Evolutionary conservation across 1,140 invertebrate species (phyloP), one percentile per base, ranked within the genome.

Genomic region (Cydia fagiglandana): DNA sequence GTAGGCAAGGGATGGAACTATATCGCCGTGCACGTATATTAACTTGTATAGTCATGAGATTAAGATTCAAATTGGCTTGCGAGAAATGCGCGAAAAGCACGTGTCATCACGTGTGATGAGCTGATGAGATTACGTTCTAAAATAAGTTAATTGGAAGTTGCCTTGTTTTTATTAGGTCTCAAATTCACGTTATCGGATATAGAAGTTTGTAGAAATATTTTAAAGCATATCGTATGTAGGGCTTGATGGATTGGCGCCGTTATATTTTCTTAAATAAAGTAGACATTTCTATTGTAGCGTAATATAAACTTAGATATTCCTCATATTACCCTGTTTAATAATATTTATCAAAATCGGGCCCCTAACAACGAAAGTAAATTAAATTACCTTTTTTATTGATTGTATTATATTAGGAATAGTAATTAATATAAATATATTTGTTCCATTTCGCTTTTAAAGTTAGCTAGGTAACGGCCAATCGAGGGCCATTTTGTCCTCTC

Each of bases 121-220:
- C n/a, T n/a, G 66, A 38, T 38, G 66, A 70, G 66, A 70, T 70
- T 70, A 45, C 15, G 66, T 70, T 70, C 34, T 34, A 38, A 70
- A 66, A 28, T 79, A 77, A 77, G 76, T 78, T 75, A 76, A 73
- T 76, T 78, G 30, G 82, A 78, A 87, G 84, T 88, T 90, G 88
- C 87, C 88, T 90, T 90, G 87, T 83, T 83, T 87, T 86, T 80
- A 82, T 80, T 83, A 84, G 77, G 80, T 85, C 83, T 84, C 80
- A 84, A 84, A 77, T 81, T 85, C 77, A 80, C 80, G 83, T 83
- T 82, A 84, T 85, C 79, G 78, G 10, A 56, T 73, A 73, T 64
- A 13, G 50, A 30, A 70, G 10, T 56, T n/a, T 30, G 70, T 73
- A 77, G 80, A 81, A 70, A 84, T 84, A 84, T 81, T 86, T 83